Evolutionary conservation across 2,888 invertebrate genomes (phyloP).

Genomic region (Eupithecia dodoneata): DNA sequence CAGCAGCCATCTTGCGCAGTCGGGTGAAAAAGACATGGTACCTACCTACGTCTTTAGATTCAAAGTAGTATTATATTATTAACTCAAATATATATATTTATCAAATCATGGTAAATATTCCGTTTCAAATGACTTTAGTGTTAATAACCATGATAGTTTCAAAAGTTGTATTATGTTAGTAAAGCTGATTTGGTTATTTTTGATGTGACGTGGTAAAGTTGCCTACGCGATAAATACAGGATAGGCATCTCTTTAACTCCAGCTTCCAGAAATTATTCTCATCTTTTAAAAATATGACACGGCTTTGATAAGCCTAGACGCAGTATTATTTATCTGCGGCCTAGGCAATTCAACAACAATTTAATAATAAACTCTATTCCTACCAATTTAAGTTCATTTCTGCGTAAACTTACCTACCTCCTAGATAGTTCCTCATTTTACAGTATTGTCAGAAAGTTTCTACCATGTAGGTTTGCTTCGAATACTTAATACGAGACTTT

Average conservation of each 20-base stretch:
- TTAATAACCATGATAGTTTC: too few species aligned
- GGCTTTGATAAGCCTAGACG: not conserved
- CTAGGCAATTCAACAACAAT: not conserved
- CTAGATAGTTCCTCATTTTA: conserved; percentile 26
- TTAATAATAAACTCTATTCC: not conserved
- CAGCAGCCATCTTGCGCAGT: too few species aligned
- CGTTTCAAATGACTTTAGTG: too few species aligned
- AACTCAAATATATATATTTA: too few species aligned
- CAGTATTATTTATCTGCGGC: not conserved
- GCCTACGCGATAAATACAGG: not conserved
- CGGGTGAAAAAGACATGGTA: too few species aligned
- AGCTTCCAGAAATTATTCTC: too few species aligned
- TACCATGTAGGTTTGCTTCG: conserved; percentile 27
- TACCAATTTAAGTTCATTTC: not conserved
- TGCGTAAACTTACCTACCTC: conserved; percentile 16
- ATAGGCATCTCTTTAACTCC: not conserved
- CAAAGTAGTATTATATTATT: too few species aligned
- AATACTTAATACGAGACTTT: conserved; percentile 29
- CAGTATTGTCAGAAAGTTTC: conserved; percentile 20
- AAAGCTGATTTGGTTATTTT: not conserved
- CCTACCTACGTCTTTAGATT: too few species aligned
- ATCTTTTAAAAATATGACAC: not conserved
- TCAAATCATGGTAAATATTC: too few species aligned
- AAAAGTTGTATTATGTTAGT: too few species aligned
- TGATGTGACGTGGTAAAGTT: not conserved